Base-by-base conservation (phyloP, 2,797 vertebrate species). In the Pyrocephalus nanus region DNA sequence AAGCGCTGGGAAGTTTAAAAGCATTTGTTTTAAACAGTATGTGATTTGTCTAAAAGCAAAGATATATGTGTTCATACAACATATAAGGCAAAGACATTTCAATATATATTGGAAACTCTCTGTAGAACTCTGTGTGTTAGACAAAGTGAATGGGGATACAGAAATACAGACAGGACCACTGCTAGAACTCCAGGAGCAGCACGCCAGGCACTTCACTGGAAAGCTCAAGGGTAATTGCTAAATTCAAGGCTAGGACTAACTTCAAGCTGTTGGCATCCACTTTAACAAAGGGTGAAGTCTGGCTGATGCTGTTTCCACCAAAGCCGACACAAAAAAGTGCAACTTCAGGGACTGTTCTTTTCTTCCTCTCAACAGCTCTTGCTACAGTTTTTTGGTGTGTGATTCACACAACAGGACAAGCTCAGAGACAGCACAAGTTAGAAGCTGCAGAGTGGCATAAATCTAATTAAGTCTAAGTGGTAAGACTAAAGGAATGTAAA, bases 401-500 rank as follows among this genome's bases (percentile, higher is more conserved):
- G 48, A 12, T 0, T 15, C 2, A 8, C 67, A 27, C 64, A 73
- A 36, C 66, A 69, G 80, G 66, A 79, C 73, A 72, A 65, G 51
- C 78, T 81, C 16, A 7, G 48, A 95, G 60, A 83, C 65, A 65
- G 55, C 23, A 26, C 23, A 57, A 83, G 65, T 40, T 34, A n/a
- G 79, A 53, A 88, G 89, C 47, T 83, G 89, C 76, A 80, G 78
- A 95, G 81, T 74, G 87, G 78, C 87, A 90, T 48, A 96, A 92
- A 96, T 88, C 85, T 84, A 86, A 97, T 93, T 81, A 97, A 80
- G 25, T n/a, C 57, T 78, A 83, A 96, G 76, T 60, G 76, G 87
- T 47, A 94, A 84, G 71, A 93, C 79, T 86, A 81, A 81, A 94
- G 73, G 89, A 94, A 88, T 84, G 71, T 82, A 96, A 94, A 97